phyloP scores from a whole-genome alignment of 2,888 invertebrate species.

The Pycnomerus fuliginosus region DNA sequence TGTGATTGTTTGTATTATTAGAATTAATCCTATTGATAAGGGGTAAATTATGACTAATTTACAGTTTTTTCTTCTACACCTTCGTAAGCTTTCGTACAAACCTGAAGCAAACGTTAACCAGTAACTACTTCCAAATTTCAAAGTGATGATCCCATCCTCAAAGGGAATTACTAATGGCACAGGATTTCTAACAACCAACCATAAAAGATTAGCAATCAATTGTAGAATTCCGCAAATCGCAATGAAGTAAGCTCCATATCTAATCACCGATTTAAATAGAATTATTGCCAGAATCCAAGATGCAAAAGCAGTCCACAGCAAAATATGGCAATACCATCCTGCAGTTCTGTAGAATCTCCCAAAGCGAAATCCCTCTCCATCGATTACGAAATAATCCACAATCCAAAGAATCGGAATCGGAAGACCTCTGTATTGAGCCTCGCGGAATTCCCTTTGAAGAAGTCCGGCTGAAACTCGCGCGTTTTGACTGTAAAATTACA shows the following conservation, averaged over 20 bases:
- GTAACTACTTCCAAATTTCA: slow-evolving; percentile 56
- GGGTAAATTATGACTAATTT: too few species aligned
- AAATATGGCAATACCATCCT: slow-evolving; percentile 61
- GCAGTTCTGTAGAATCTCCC: slow-evolving; percentile 59
- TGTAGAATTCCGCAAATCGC: slow-evolving; percentile 55
- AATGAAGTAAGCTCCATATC: slow-evolving; percentile 56
- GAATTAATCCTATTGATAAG: too few species aligned
- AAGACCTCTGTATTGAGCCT: slow-evolving; percentile 56
- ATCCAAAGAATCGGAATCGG: slow-evolving; percentile 62
- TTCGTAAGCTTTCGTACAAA: too few species aligned
- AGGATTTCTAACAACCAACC: slow-evolving; percentile 55
- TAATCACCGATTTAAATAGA: slow-evolving; percentile 56
- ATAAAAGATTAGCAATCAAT: slow-evolving; percentile 55
- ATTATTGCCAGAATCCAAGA: slow-evolving; percentile 59
- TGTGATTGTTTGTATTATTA: too few species aligned
- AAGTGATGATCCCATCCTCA: slow-evolving; percentile 50
- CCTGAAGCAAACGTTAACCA: slow-evolving; percentile 56
- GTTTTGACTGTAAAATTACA: slow-evolving; percentile 1
- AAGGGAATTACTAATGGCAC: slow-evolving; percentile 57
- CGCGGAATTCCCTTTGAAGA: slow-evolving; percentile 57
- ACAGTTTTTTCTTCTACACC: too few species aligned
- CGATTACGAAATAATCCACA: slow-evolving; percentile 62
- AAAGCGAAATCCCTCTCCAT: slow-evolving; percentile 60
- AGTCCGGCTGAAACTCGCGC: slow-evolving; percentile 56
- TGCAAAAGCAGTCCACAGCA: slow-evolving; percentile 60